Percentiles rank a stretch among this genome's conserved stretches.
These are phyloP conservation scores for Brachionus paranguensis DNA, from an alignment of 1,140 invertebrate species.

Conservation along the genomic window DNA sequence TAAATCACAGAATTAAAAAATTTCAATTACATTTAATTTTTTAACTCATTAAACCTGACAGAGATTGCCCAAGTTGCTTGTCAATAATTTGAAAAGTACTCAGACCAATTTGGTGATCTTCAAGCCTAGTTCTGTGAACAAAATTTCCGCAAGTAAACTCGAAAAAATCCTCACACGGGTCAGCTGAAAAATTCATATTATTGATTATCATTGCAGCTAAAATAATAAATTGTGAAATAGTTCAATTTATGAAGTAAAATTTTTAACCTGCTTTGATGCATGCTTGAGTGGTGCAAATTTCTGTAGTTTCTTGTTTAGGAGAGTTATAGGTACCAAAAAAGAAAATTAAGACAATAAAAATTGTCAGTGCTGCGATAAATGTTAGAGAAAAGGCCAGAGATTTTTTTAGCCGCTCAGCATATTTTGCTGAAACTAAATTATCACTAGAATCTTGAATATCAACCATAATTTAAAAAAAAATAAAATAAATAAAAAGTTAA, in stretches of 20 bases:
- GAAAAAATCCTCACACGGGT: constrained; percentile 61
- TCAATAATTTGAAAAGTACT: constrained; percentile 10
- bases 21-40: not conserved
- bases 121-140: constrained; percentile 15
- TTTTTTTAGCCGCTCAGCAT: constrained; percentile 17
- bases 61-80: not conserved
- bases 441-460: not conserved
- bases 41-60: not conserved
- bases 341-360: not conserved
- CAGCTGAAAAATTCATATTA: constrained; percentile 55
- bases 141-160: constrained; percentile 59
- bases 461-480: not conserved
- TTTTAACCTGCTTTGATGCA: constrained; percentile 29
- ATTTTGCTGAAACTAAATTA: not conserved
- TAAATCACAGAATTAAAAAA: not conserved
- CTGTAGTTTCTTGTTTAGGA: not conserved
- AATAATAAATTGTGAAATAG: not conserved
- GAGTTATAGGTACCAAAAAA: not conserved
- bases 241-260: not conserved
- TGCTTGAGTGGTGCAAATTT: not conserved
- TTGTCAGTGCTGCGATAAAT: not conserved
- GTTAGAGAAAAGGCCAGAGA: not conserved
- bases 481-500: not conserved
- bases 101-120: not conserved
- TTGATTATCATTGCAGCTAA: constrained; percentile 48